Evolutionary conservation across 2,797 vertebrate species (phyloP).

Genomic region (Myotis vivesi): DNA sequence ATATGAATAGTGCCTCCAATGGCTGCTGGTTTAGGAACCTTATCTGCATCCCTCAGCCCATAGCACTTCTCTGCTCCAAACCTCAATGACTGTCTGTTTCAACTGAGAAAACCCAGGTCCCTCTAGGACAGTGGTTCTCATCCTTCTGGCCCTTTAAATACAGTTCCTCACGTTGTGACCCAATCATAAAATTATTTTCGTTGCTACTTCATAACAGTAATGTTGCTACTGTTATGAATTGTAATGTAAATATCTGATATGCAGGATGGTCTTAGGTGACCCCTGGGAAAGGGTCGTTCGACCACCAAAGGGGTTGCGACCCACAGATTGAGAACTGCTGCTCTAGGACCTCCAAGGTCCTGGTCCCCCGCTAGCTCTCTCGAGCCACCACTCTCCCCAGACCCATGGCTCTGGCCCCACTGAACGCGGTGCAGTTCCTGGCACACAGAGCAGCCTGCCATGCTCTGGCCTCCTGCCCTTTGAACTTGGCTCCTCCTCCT

Average conservation of each 20-base stretch:
- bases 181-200: too few species aligned
- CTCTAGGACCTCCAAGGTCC: neutral
- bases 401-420: neutral
- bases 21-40: neutral
- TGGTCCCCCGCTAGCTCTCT: neutral
- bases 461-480: too few species aligned
- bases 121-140: too few species aligned
- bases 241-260: too few species aligned
- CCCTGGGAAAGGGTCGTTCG: too few species aligned
- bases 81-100: neutral
- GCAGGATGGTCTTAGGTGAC: too few species aligned
- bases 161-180: too few species aligned
- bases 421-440: neutral
- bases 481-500: neutral
- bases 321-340: too few species aligned
- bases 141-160: too few species aligned
- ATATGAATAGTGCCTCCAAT: neutral
- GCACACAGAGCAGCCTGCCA: neutral
- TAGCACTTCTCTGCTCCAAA: neutral
- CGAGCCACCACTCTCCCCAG: rapidly evolving
- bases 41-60: neutral
- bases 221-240: too few species aligned
- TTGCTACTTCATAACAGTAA: too few species aligned
- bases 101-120: neutral
- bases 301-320: too few species aligned